These are phyloP conservation scores for Chroicocephalus ridibundus DNA, from an alignment of 2,113 vertebrate species.

Conservation along the genomic window DNA sequence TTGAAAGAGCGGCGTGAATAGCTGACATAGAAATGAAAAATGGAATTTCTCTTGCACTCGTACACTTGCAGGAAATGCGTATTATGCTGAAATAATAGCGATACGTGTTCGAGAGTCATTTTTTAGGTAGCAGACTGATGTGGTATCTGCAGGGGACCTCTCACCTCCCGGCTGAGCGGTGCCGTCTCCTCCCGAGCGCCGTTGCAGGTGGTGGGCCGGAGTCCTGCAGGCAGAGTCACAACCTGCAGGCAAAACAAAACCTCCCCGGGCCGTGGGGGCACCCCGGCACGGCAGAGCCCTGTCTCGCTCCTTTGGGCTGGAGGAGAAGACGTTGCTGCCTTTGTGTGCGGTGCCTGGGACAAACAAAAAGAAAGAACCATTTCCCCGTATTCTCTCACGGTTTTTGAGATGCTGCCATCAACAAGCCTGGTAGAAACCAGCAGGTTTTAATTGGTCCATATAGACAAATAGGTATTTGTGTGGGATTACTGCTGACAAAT, in stretches of 20 bases:
- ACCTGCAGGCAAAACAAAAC: not conserved
- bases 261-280: fast-evolving
- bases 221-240: too few species aligned
- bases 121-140: not conserved
- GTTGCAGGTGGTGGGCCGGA: not conserved
- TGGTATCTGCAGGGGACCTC: fast-evolving
- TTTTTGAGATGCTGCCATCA: fast-evolving
- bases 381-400: not conserved
- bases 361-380: not conserved
- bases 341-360: not conserved
- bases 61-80: not conserved
- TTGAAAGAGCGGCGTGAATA: not conserved
- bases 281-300: fast-evolving
- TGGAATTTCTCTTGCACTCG: fast-evolving
- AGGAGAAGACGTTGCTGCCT: not conserved
- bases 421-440: fast-evolving
- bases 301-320: fast-evolving
- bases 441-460: fast-evolving
- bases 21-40: not conserved
- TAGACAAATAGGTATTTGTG: too few species aligned
- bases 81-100: fast-evolving
- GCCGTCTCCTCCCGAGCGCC: fast-evolving
- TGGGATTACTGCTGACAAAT: not conserved
- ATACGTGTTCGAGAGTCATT: fast-evolving
- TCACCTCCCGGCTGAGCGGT: fast-evolving